Evolutionary conservation across 1,140 invertebrate species (phyloP), one percentile per base, ranked within the genome.

Genomic region (Zaprionus ghesquierei): DNA sequence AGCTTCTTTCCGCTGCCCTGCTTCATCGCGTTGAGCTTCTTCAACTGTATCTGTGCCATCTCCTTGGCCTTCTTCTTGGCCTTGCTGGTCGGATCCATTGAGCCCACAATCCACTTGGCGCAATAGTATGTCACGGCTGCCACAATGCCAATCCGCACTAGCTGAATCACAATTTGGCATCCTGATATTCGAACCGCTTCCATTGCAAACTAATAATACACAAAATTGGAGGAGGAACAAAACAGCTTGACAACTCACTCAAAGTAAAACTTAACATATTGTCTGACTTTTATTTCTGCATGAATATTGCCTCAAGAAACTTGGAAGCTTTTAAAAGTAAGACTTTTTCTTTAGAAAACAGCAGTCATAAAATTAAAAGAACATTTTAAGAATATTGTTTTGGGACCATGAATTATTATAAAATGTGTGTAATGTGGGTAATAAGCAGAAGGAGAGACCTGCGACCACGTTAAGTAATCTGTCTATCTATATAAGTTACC

Each of bases 111-210:
- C 95, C 96, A 97, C 94, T 96, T 97, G 76, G 98, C 95, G 50
- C 95, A 95, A 78, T 96, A 95, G 93, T 96, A 98, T n/a, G 97
- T 96, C 12, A 97, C 93, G 0, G 95, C 95, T 25, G 96, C 95
- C 33, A 97, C 95, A 53, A 97, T 93, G 1, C 96, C 95, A 59
- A 97, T 92, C 77, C 96, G 94, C 53, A 97, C 93, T 15, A 96
- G 92, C 78, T 96, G 92, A 90, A 94, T 93, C 69, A 96, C 92
- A 66, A 96, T 92, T 92, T 96, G 95, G 73, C 93, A 94, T 77
- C 94, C 93, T 6, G 75, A 31, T 33, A 46, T 22, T 13, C 73
- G 68, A 3, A 58, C 18, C 31, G 61, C 64, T 9, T 85, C 81
- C 81, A 84, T 81, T 77, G 31, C 22, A 62, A 38, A 33, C 49